These are phyloP conservation scores for Uloborus plumipes DNA, from an alignment of 2,888 invertebrate genomes.

Conservation along the genomic window DNA sequence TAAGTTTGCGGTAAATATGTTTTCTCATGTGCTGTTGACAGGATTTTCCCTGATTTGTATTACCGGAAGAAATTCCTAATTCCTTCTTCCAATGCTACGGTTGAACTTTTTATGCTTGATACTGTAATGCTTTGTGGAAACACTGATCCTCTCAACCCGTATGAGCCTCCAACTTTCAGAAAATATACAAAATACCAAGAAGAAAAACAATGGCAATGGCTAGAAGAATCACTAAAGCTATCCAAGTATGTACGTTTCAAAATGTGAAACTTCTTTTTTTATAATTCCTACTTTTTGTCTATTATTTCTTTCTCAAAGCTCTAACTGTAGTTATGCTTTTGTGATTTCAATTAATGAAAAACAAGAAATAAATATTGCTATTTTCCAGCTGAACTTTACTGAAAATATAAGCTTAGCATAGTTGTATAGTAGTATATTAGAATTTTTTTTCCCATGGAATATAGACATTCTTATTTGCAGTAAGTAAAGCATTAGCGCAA, in stretches of 20 bases:
- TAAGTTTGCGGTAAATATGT: too few relatives aligned
- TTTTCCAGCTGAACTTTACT: too few relatives aligned
- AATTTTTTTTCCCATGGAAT: too few relatives aligned
- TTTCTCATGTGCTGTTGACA: conserved; percentile 63
- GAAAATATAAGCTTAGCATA: too few relatives aligned
- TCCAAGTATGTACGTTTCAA: conserved; percentile 29
- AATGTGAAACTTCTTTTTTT: neutral
- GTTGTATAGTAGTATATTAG: too few relatives aligned
- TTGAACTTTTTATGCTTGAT: conserved; percentile 74
- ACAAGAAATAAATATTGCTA: too few relatives aligned
- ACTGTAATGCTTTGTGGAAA: conserved; percentile 74
- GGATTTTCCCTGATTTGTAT: conserved; percentile 73
- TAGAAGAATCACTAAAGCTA: conserved; percentile 69
- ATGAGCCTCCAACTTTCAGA: conserved; percentile 40
- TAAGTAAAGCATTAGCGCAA: too few relatives aligned
- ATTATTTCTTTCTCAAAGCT: too few relatives aligned
- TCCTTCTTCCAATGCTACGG: conserved; percentile 68
- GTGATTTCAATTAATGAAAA: too few relatives aligned
- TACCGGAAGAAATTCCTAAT: conserved; percentile 70
- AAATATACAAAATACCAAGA: conserved; percentile 60
- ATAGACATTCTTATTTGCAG: too few relatives aligned
- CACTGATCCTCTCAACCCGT: conserved; percentile 66
- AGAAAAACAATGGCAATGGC: conserved; percentile 72
- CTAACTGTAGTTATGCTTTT: too few relatives aligned
- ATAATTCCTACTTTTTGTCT: too few relatives aligned